Conservation (phyloP, 64 coral and sea anemone genomes). For the Anthopleura sola region DNA sequence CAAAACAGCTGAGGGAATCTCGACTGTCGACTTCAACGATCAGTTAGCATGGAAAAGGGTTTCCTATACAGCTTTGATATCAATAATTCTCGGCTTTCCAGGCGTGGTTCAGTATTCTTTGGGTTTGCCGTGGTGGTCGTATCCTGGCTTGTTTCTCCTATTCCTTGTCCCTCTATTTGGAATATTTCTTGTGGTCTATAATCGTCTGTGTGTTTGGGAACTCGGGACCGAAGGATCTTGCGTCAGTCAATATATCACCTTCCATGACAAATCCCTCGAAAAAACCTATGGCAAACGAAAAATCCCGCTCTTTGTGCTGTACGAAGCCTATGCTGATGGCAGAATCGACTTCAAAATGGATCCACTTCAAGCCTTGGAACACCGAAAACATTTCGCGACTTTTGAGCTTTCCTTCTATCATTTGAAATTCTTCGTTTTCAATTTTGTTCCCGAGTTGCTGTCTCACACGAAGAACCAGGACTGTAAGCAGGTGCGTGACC, state of each 20-base stretch:
- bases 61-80: constrained; percentile 77
- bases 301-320: constrained; percentile 78
- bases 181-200: constrained; percentile 77
- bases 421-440: constrained; percentile 83
- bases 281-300: constrained; percentile 62
- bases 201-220: constrained; percentile 68
- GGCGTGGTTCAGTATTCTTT: constrained; percentile 77
- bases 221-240: constrained; percentile 39
- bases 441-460: constrained; percentile 89
- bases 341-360: constrained; percentile 94
- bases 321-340: constrained; percentile 92
- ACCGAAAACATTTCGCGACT: constrained; percentile 75
- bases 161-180: constrained; percentile 70
- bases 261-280: constrained; percentile 57
- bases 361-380: constrained; percentile 83
- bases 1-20: not conserved
- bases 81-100: constrained; percentile 54
- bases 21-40: constrained; percentile 39
- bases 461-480: constrained; percentile 88
- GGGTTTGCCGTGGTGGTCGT: constrained; percentile 89
- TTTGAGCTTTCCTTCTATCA: constrained; percentile 86
- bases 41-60: constrained; percentile 86
- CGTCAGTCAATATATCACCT: constrained; percentile 69
- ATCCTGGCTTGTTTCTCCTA: constrained; percentile 37
- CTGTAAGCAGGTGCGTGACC: constrained; percentile 88